Evolutionary conservation across 2,113 vertebrate genomes (phyloP).

Genomic region (Pterocles gutturalis): DNA sequence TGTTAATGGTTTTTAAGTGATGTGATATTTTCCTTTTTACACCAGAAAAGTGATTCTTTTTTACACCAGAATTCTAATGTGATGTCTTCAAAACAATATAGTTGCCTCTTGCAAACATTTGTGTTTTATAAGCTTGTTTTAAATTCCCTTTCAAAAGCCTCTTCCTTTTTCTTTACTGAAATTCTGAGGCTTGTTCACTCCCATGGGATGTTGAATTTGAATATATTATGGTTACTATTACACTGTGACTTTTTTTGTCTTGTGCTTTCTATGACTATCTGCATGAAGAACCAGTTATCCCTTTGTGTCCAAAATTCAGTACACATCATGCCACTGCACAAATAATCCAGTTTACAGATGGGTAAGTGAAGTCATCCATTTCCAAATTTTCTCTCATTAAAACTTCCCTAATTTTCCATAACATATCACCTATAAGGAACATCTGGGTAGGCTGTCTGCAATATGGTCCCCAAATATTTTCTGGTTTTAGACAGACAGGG

Average conservation of each 20-base stretch:
- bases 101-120: neutral
- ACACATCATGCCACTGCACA: neutral
- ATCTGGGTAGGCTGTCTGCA: neutral
- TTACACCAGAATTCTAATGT: neutral
- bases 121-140: neutral
- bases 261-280: neutral
- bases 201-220: neutral
- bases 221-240: neutral
- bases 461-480: neutral
- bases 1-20: neutral
- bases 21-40: neutral
- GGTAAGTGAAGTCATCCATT: neutral
- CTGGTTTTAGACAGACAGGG: neutral
- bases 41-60: neutral
- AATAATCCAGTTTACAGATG: neutral
- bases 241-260: neutral
- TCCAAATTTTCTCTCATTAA: neutral
- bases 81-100: neutral
- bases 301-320: neutral
- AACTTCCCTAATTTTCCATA: neutral
- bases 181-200: neutral
- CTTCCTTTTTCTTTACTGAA: neutral
- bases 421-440: neutral
- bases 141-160: neutral
- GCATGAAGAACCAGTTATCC: neutral